Base-by-base conservation (phyloP, 2,888 invertebrate genomes). In the Tricholauxania praeusta region DNA sequence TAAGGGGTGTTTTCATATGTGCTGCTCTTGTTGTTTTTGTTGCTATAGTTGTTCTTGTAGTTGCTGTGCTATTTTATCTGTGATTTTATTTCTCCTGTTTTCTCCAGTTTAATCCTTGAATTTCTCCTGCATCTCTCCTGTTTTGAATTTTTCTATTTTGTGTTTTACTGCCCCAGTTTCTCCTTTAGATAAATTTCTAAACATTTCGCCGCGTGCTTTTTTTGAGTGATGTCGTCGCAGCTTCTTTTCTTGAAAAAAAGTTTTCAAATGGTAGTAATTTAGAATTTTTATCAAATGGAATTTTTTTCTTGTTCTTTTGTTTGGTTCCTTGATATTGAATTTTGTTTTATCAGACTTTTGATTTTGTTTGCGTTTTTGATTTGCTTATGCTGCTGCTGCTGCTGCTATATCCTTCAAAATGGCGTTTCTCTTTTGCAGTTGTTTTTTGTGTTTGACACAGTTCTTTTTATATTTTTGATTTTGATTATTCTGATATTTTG, bases 231-330 rank as follows among this genome's bases (percentile, higher is more conserved):
- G 22, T 55, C 57, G 19, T 77, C 74, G 72, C 74, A 70, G 47
- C 22, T 52, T 59, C 57, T 57, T 19, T 68, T 74, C 72, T 74
- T 64, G 71, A 74, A 70, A 77, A n/a, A 55, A 71, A 28, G 74
- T 62, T 59, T 73, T 75, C 48, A 76, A 75, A 74, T 57, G 63
- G 39, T 66, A 68, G 47, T 57, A 32, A 73, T 74, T 75, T 82
- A 82, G 77, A 79, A 82, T 80, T 80, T 82, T 65, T 59, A 6
- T 32, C 32, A 48, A 39, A 19, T 39, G 4, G 19, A 65, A 15
- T 14, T 79, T 79, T 81, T 80, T 82, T 80, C 80, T 80, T 65
- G 79, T 71, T 79, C 70, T 79, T 80, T 74, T 78, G 73, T 74
- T 67, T 80, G 60, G 79, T 74, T 39, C 15, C 49, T 64, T 49